phyloP scores from a whole-genome alignment of 2,113 vertebrate species.

The Mobula hypostoma region DNA sequence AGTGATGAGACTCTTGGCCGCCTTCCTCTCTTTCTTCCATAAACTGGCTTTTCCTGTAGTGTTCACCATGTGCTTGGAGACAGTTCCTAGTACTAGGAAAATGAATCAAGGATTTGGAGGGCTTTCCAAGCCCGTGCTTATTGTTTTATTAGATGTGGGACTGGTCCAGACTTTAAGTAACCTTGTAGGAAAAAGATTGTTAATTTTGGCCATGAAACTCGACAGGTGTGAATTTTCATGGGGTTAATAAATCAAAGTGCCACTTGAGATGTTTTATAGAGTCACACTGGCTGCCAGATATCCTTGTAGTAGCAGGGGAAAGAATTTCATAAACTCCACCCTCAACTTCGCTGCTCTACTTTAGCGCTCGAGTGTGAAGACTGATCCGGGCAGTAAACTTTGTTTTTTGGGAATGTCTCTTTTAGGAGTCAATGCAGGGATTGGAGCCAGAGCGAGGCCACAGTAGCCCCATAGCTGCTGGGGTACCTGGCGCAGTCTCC shows the following conservation, averaged over 20 bases:
- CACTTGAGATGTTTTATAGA: not conserved
- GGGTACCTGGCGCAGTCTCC: not conserved
- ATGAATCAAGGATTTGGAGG: not conserved
- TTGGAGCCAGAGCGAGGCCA: not conserved
- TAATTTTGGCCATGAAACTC: not conserved
- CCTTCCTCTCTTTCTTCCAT: not conserved
- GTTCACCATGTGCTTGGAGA: not conserved
- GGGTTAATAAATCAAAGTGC: not conserved
- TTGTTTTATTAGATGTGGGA: not conserved
- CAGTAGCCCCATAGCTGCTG: not conserved
- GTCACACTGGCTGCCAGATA: not conserved
- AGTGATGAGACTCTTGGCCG: not conserved
- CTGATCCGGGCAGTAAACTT: not conserved
- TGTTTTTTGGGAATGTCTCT: not conserved
- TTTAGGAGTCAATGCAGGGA: not conserved
- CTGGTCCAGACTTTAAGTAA: not conserved
- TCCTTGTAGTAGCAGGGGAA: not conserved
- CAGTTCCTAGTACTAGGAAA: not conserved
- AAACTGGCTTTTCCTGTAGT: not conserved
- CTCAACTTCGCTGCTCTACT: not conserved
- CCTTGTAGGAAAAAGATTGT: not conserved
- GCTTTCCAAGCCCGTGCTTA: not conserved
- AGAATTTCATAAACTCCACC: not conserved
- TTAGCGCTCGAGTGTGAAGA: not conserved
- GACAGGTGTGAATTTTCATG: not conserved